A percentile compares a stretch with the other conserved stretches of the same genome.
These are phyloP conservation scores for Delichon dasypus DNA, from an alignment of 2,797 vertebrate species.

Conservation along the genomic window DNA sequence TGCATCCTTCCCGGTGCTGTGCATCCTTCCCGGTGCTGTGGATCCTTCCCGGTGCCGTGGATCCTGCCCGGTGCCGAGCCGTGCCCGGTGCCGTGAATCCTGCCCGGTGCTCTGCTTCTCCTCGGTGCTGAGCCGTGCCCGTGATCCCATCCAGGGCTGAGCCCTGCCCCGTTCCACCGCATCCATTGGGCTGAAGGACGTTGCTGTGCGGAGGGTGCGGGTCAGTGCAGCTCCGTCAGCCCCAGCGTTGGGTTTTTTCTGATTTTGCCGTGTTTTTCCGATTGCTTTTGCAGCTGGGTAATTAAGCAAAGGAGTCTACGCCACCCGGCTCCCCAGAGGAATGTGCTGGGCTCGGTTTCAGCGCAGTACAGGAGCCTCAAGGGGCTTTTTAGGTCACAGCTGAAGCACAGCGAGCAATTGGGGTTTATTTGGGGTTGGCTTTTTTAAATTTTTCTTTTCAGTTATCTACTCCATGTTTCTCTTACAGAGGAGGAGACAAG, in stretches of 20 bases:
- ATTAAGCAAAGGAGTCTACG: fast-evolving
- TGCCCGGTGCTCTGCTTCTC: no score
- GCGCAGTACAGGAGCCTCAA: background rate
- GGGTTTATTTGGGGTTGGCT: background rate
- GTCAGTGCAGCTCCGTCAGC: background rate
- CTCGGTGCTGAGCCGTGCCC: background rate
- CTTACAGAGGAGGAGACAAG: conserved; percentile 19
- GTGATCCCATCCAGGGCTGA: background rate
- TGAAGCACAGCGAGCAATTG: background rate
- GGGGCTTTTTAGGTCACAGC: background rate
- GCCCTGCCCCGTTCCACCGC: background rate
- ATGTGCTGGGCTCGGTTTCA: background rate
- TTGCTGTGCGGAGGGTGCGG: background rate
- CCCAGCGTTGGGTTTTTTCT: fast-evolving
- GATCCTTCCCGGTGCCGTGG: background rate
- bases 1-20: background rate
- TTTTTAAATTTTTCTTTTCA: background rate
- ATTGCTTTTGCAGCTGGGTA: background rate
- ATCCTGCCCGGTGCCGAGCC: background rate
- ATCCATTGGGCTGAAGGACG: background rate
- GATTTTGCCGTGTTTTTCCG: fast-evolving
- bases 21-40: background rate
- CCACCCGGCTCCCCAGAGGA: background rate
- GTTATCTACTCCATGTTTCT: background rate
- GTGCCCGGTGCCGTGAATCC: no score